Base-by-base conservation (phyloP, 2,113 vertebrate genomes). In the Lates calcarifer region DNA sequence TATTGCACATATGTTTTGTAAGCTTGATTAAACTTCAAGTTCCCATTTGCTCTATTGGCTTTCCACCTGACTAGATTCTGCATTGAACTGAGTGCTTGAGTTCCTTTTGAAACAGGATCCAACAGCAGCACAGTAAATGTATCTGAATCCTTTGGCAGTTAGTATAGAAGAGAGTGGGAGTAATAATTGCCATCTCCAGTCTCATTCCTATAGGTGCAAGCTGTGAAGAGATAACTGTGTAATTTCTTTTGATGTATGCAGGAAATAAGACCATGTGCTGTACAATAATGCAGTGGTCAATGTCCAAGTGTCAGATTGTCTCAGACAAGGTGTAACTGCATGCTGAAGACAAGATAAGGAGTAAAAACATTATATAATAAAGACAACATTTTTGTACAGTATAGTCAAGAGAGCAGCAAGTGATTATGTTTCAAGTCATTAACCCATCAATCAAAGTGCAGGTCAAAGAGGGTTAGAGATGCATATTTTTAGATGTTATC, bases 291-390 rank as follows among this genome's bases (percentile, higher is more conserved):
- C 53, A 53, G 1, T 7, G 51, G 43, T 60, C 60, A 87, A 76
- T 22, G 77, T 76, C 55, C 66, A 79, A 58, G 26, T 43, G 28
- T 47, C 8, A 35, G 31, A 47, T 49, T 61, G n/a, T 33, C 15
- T 26, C 22, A 24, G 12, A 29, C 33, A 41, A 39, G 26, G 29
- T 68, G 64, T 26, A 47, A 9, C 65, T 69, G 65, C 15, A 22
- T 41, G 18, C 5, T 15, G 22, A 26, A 70, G 22, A 70, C 20
- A 24, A 63, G 31, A 49, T 45, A 79, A 70, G 22, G n/a, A 53
- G 33, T 51, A 2, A 24, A 33, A 29, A 57, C 15, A 22, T 29
- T 4, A 64, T n/a, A 20, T 11, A 24, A 15, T 10, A 14, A 39
- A 39, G 39, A 26, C 5, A 17, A 51, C 9, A 51, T 69, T 37